These are phyloP conservation scores for Corythornis leucogaster DNA, from an alignment of 2,797 vertebrate species.

Conservation along the genomic window DNA sequence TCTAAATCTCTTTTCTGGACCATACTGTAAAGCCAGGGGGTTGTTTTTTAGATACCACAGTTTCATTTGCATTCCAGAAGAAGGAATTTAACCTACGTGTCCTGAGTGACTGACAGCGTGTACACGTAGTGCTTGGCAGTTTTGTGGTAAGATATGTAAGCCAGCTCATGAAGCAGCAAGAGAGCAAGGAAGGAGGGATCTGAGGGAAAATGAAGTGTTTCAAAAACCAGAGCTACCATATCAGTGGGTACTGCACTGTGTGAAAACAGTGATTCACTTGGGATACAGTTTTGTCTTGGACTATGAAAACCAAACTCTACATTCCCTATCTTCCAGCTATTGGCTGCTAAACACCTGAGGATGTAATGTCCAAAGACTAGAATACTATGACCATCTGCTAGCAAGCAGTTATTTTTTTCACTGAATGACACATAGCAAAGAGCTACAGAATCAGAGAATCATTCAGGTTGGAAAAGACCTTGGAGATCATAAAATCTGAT, in stretches of 20 bases:
- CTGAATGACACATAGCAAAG: not conserved
- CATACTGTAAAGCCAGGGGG: fast-evolving
- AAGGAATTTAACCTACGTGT: not conserved
- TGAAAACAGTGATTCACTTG: not conserved
- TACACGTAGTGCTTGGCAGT: not conserved
- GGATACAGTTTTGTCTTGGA: not conserved
- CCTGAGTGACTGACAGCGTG: fast-evolving
- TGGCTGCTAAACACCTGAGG: not conserved
- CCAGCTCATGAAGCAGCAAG: not conserved
- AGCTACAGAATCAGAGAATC: not conserved
- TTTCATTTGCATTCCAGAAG: not conserved
- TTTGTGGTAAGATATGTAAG: not conserved
- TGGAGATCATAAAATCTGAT: too few relatives aligned
- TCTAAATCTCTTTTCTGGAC: not conserved
- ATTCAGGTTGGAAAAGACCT: too few relatives aligned
- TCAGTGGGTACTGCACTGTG: not conserved
- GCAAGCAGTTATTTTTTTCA: not conserved
- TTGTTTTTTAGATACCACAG: not conserved
- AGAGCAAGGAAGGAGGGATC: not conserved
- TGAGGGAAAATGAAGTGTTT: not conserved
- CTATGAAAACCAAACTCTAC: not conserved
- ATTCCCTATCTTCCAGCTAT: not conserved
- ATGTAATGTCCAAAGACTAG: not conserved
- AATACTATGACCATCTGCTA: not conserved
- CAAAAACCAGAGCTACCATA: not conserved